Conservation (phyloP, 2,797 vertebrate genomes). For the Coregonus sp. region DNA sequence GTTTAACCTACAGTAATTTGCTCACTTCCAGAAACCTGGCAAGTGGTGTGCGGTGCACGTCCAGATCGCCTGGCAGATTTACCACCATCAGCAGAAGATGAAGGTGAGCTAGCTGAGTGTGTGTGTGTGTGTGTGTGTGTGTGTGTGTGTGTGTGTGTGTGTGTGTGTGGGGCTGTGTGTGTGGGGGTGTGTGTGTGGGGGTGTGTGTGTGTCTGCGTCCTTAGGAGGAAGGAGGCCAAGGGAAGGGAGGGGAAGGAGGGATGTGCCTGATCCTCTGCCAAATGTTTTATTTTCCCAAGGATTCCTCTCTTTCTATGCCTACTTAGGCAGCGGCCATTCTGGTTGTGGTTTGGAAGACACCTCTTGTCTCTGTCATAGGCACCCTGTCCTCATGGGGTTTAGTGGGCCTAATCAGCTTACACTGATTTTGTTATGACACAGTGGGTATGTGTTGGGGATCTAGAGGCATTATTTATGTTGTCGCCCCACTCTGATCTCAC, state of each 20-base stretch:
- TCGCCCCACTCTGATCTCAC: constrained; percentile 55
- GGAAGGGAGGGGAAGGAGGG: no score
- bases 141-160: no score
- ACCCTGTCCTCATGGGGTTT: constrained; percentile 51
- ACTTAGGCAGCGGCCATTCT: background rate
- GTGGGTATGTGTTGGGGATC: constrained; percentile 51
- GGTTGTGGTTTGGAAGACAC: background rate
- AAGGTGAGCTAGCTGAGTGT: constrained; percentile 86
- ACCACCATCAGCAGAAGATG: constrained; percentile 98
- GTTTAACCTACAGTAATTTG: no score
- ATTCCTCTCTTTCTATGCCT: background rate
- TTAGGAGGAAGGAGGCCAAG: background rate
- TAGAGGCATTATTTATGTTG: constrained; percentile 55
- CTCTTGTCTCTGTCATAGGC: constrained; percentile 24
- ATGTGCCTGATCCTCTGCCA: background rate
- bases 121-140: background rate
- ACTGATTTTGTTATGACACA: constrained; percentile 61
- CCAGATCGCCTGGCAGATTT: constrained; percentile 99
- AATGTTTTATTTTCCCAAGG: background rate
- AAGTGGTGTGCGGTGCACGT: constrained; percentile 99
- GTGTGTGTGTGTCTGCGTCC: background rate
- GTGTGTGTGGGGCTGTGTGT: no score
- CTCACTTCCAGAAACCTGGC: constrained; percentile 88
- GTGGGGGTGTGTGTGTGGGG: background rate
- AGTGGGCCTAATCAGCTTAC: constrained; percentile 68